phyloP scores from a whole-genome alignment of 2,888 invertebrate genomes.

The Meghimatium bilineatum region DNA sequence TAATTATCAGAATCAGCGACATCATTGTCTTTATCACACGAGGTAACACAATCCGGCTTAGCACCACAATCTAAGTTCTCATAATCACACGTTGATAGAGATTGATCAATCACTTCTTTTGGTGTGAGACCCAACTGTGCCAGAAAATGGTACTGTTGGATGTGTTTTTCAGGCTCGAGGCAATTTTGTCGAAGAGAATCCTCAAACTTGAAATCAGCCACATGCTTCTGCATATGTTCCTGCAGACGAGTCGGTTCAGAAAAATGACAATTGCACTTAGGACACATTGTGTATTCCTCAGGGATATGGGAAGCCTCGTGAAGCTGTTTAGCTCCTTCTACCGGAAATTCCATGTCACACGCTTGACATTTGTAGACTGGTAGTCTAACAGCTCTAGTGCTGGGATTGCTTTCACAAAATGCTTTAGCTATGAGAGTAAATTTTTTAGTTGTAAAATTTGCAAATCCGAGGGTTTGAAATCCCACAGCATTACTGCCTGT shows the following conservation, averaged over 20 bases:
- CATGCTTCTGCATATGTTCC: conserved; percentile 71
- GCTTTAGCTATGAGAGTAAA: conserved; percentile 87
- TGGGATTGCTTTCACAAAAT: conserved; percentile 83
- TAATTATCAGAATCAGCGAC: neutral
- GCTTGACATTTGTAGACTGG: conserved; percentile 73
- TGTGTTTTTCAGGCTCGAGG: conserved; percentile 52
- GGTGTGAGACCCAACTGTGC: conserved; percentile 83
- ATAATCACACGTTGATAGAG: neutral
- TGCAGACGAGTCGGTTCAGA: conserved; percentile 78
- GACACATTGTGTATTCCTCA: conserved; percentile 69
- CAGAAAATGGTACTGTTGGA: conserved; percentile 86
- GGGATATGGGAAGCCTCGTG: conserved; percentile 71
- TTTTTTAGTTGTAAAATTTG: conserved; percentile 88
- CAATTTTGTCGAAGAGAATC: conserved; percentile 77
- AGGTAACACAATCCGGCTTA: neutral
- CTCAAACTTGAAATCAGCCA: conserved; percentile 64
- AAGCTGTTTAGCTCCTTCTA: conserved; percentile 71
- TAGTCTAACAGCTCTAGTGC: conserved; percentile 68
- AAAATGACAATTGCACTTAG: conserved; percentile 81
- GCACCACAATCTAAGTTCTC: neutral
- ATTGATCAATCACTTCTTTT: conserved; percentile 76
- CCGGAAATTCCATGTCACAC: conserved; percentile 76
- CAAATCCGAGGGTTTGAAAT: conserved; percentile 82
- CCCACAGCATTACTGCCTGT: conserved; percentile 80
- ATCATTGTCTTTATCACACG: conserved; percentile 12